Conservation (phyloP, 1,140 invertebrate species). For the Drosophila setifemur region DNA sequence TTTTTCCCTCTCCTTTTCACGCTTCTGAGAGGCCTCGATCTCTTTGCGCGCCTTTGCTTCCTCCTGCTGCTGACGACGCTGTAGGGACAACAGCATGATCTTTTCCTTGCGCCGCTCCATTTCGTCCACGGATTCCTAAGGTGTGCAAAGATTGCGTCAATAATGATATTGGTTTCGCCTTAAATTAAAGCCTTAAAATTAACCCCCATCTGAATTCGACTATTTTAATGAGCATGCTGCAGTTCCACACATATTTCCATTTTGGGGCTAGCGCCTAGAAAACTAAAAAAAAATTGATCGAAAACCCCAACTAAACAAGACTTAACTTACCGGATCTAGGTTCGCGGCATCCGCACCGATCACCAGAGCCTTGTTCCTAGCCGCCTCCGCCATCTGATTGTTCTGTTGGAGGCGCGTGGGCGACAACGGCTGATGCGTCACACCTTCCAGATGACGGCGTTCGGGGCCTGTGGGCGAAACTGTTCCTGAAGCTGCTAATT, state of each 20-base stretch:
- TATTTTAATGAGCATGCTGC: background rate
- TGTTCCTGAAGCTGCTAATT: slow-evolving; percentile 37
- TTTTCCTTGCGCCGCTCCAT: slow-evolving; percentile 95
- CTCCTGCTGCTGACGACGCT: slow-evolving; percentile 94
- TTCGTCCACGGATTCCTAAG: slow-evolving; percentile 88
- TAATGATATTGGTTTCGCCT: background rate
- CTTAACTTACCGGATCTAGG: slow-evolving; percentile 86
- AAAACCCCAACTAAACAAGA: background rate
- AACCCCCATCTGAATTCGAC: background rate
- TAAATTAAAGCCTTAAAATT: too few species aligned
- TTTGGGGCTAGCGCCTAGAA: background rate
- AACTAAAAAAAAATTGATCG: background rate
- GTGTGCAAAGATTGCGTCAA: too few species aligned
- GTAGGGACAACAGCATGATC: slow-evolving; percentile 92
- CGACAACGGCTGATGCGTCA: slow-evolving; percentile 66
- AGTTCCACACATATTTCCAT: background rate
- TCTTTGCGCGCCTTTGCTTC: slow-evolving; percentile 93
- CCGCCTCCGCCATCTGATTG: slow-evolving; percentile 73
- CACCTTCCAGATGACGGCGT: slow-evolving; percentile 67
- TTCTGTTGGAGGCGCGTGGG: slow-evolving; percentile 65
- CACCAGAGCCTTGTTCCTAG: slow-evolving; percentile 85
- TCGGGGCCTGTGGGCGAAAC: slow-evolving; percentile 43
- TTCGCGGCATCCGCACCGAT: slow-evolving; percentile 87
- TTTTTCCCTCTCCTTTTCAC: slow-evolving; percentile 91
- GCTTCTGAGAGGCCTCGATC: slow-evolving; percentile 90